Conservation (phyloP, 2,113 vertebrate genomes). For the Lathamus discolor region DNA sequence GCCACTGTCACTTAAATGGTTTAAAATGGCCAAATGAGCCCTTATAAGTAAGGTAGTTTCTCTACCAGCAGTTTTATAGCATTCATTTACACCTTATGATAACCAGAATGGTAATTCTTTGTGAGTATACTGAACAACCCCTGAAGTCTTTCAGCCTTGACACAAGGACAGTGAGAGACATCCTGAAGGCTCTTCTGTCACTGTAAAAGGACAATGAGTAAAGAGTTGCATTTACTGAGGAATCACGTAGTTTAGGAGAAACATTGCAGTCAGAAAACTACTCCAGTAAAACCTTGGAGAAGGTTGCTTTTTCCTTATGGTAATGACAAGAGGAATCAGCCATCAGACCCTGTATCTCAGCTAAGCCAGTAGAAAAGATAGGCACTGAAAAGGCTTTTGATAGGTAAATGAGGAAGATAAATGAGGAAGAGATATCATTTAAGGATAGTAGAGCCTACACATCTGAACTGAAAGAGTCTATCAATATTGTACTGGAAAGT, state of each 20-base stretch:
- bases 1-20: background rate
- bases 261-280: background rate
- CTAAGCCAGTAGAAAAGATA: background rate
- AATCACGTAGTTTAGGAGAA: background rate
- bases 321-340: background rate
- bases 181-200: background rate
- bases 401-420: background rate
- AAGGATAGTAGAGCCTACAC: background rate
- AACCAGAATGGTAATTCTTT: background rate
- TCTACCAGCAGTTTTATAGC: background rate
- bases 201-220: background rate
- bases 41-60: background rate
- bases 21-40: background rate
- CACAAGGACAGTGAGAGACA: background rate
- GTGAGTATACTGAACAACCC: background rate
- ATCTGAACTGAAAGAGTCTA: background rate
- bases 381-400: background rate
- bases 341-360: background rate
- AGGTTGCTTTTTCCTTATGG: background rate
- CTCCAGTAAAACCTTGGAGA: background rate
- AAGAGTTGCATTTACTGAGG: background rate
- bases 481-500: background rate
- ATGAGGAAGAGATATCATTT: background rate
- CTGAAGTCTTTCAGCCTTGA: background rate
- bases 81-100: background rate